These are phyloP conservation scores for Eupithecia vulgata DNA, from an alignment of 2,888 invertebrate genomes.

Conservation along the genomic window DNA sequence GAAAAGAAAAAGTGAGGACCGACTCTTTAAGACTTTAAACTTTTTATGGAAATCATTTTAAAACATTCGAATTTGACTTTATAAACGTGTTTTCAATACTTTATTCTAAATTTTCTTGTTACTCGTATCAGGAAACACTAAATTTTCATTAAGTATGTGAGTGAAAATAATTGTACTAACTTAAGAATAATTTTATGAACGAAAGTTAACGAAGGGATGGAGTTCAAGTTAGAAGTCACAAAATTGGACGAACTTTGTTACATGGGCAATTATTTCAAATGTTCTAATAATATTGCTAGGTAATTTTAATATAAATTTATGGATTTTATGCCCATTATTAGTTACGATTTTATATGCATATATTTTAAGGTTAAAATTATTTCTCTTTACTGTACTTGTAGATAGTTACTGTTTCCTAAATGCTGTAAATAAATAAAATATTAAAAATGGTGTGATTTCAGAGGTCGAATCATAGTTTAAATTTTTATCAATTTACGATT, in stretches of 20 bases:
- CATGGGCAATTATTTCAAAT: neutral
- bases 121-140: neutral
- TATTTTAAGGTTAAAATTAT: neutral
- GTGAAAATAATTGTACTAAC: neutral
- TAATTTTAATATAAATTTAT: neutral
- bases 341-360: neutral
- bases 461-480: neutral
- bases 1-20: neutral
- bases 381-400: neutral
- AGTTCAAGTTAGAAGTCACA: neutral
- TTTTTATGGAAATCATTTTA: neutral
- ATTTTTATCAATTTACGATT: neutral
- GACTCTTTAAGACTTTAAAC: too few relatives aligned
- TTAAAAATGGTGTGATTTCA: neutral
- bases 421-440: neutral
- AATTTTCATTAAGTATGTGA: neutral
- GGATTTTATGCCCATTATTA: neutral
- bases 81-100: neutral
- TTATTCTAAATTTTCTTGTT: neutral
- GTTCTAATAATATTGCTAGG: neutral
- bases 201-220: constrained; percentile 33
- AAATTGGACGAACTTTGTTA: neutral
- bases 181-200: constrained; percentile 5
- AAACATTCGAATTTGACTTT: neutral
- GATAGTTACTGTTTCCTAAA: neutral